These are phyloP conservation scores for Hyppa rectilinea DNA, from an alignment of 2,888 invertebrate genomes.

Conservation along the genomic window DNA sequence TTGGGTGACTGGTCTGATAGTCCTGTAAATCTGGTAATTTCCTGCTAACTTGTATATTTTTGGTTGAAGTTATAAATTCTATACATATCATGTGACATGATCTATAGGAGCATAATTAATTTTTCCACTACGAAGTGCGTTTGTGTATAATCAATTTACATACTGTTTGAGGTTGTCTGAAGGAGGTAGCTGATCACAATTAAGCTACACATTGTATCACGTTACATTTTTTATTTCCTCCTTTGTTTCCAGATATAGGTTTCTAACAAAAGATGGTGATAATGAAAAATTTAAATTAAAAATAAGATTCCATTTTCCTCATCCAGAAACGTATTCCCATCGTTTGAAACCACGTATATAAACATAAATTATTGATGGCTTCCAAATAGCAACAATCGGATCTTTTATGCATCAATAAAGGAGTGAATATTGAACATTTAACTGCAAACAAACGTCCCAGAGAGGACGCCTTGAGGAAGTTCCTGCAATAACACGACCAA, in stretches of 20 bases:
- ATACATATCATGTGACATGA: neutral
- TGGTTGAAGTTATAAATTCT: neutral
- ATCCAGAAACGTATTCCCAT: neutral
- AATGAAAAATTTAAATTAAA: too few species aligned
- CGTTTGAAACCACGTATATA: slow-evolving; percentile 11
- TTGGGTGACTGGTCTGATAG: neutral
- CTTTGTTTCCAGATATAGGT: neutral
- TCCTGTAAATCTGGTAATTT: neutral
- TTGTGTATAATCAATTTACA: neutral
- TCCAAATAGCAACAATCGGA: slow-evolving; percentile 52
- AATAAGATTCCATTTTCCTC: neutral
- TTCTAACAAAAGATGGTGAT: neutral
- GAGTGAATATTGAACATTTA: slow-evolving; percentile 45
- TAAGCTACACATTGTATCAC: neutral
- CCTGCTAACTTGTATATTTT: neutral
- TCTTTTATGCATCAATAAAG: slow-evolving; percentile 54
- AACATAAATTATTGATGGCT: slow-evolving; percentile 46
- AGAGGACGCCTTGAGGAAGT: slow-evolving; percentile 33
- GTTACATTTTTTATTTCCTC: neutral
- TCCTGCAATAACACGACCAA: slow-evolving; percentile 38
- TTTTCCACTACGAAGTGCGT: neutral
- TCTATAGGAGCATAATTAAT: neutral
- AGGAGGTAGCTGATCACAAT: slow-evolving; percentile 6
- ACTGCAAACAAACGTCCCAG: slow-evolving; percentile 33
- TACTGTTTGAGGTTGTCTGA: slow-evolving; percentile 23